Conservation (phyloP, 2,797 vertebrate species). For the Anguilla anguilla region DNA sequence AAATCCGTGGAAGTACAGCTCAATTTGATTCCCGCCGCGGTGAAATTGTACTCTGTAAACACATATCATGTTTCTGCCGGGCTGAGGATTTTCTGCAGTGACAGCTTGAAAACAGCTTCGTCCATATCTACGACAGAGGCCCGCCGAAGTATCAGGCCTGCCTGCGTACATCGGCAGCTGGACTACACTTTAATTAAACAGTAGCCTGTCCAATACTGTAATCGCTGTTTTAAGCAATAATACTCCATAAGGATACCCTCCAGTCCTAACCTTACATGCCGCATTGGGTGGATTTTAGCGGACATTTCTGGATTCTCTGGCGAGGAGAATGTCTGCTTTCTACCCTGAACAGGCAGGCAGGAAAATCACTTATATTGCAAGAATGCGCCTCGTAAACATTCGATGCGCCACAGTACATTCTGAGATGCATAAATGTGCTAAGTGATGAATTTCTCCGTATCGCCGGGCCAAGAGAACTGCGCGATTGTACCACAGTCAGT, state of each 20-base stretch:
- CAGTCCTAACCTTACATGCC: neutral
- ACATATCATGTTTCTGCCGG: neutral
- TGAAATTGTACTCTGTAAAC: neutral
- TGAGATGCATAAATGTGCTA: neutral
- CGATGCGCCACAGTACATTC: neutral
- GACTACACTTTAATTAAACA: neutral
- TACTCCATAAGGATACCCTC: neutral
- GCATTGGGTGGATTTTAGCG: neutral
- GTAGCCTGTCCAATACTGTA: neutral
- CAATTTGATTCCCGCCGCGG: neutral
- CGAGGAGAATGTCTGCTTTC: neutral
- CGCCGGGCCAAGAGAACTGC: neutral
- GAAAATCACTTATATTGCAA: neutral
- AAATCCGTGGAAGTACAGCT: neutral
- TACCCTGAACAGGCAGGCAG: neutral
- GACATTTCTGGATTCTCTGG: neutral
- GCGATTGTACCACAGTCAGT: neutral
- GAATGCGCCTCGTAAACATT: neutral
- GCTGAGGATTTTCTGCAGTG: neutral
- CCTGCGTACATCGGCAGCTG: neutral
- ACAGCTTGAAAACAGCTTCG: neutral
- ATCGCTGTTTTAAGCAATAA: neutral
- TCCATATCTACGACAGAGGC: slow-evolving; percentile 4
- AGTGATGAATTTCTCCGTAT: neutral
- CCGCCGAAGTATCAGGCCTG: neutral